These are phyloP conservation scores for Psephotus haematonotus DNA, from an alignment of 2,113 vertebrate species.

Conservation along the genomic window DNA sequence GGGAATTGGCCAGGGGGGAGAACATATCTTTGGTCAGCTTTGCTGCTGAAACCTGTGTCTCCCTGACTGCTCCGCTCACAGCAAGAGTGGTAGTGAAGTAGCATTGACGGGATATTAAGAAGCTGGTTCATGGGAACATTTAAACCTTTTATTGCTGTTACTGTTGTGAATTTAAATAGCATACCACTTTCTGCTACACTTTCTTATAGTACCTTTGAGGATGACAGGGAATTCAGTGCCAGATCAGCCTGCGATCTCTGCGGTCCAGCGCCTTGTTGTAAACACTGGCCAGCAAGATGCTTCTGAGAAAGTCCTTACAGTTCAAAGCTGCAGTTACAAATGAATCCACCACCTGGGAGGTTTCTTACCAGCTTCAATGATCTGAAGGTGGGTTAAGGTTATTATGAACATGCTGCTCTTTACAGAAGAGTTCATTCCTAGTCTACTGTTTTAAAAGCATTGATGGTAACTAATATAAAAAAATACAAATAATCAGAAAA, in stretches of 20 bases:
- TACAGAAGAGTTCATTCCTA: not conserved
- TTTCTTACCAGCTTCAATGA: not conserved
- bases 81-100: not conserved
- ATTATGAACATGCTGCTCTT: not conserved
- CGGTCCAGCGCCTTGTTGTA: not conserved
- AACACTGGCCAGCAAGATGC: not conserved
- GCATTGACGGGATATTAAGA: not conserved
- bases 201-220: not conserved
- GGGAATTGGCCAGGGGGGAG: not conserved
- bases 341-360: not conserved
- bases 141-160: slow-evolving; percentile 22
- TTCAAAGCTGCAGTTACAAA: not conserved
- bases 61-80: not conserved
- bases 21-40: accelerated
- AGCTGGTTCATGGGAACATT: not conserved
- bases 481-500: not conserved
- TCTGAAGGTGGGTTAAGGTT: not conserved
- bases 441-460: not conserved
- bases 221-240: not conserved
- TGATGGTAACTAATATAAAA: not conserved
- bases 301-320: not conserved
- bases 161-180: slow-evolving; percentile 32
- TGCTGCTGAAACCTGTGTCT: not conserved
- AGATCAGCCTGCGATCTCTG: not conserved
- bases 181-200: not conserved